Percentiles rank a stretch among this genome's conserved stretches.
phyloP scores from a whole-genome alignment of 1,140 invertebrate genomes.

The Fopius arisanus region DNA sequence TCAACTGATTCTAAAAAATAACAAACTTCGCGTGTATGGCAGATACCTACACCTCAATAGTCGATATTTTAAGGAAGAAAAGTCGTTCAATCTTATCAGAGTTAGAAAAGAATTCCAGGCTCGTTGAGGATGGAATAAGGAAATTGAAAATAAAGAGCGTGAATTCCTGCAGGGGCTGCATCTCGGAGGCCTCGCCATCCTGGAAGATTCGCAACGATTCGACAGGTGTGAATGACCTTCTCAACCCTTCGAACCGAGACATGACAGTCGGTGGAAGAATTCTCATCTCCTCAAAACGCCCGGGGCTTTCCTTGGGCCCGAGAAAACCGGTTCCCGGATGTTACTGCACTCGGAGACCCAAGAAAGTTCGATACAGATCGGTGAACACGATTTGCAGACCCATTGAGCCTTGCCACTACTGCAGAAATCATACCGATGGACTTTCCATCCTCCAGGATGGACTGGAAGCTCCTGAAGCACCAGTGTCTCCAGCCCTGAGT shows the following conservation, averaged over 20 bases:
- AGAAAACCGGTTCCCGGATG: conserved; percentile 51
- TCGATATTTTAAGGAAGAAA: conserved; percentile 37
- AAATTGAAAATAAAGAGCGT: conserved; percentile 5
- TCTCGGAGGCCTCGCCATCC: background rate
- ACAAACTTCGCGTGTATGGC: conserved; percentile 5
- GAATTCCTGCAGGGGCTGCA: background rate
- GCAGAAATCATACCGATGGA: conserved; percentile 31
- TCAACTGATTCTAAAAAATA: background rate
- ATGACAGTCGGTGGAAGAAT: conserved; percentile 37
- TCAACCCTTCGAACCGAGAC: conserved; percentile 20
- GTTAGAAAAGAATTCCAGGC: conserved; percentile 29
- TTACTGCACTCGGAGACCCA: conserved; percentile 45
- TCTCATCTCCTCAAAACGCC: conserved; percentile 45
- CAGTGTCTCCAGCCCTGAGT: conserved; percentile 34
- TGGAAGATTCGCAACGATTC: conserved; percentile 44
- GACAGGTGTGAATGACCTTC: conserved; percentile 23
- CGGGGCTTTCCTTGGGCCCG: conserved; percentile 14
- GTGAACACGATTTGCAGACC: conserved; percentile 31
- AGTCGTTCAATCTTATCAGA: conserved; percentile 33
- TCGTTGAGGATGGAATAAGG: conserved; percentile 33
- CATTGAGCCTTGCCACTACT: conserved; percentile 31
- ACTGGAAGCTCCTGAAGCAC: background rate
- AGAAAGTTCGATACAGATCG: conserved; percentile 36
- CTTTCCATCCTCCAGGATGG: conserved; percentile 12
- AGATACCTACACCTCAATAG: conserved; percentile 20